phyloP scores from a whole-genome alignment of 2,888 invertebrate genomes.

The Iselma pallidipennis region DNA sequence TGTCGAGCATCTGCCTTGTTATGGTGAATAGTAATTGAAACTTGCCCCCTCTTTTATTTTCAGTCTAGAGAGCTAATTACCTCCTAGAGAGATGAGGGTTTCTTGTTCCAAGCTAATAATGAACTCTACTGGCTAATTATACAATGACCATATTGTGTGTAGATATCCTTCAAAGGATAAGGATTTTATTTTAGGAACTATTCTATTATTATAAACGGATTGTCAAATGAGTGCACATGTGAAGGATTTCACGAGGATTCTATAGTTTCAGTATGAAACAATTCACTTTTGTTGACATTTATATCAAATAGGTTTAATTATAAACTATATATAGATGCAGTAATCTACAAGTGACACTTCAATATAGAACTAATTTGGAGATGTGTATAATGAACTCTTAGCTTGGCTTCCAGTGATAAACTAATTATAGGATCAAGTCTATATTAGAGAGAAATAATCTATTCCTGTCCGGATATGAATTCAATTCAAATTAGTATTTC shows the following conservation, averaged over 20 bases:
- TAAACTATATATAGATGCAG: conserved; percentile 7
- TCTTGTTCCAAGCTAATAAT: background rate
- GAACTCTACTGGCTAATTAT: background rate
- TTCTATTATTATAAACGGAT: background rate
- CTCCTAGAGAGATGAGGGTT: background rate
- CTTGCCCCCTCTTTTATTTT: background rate
- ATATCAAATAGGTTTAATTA: background rate
- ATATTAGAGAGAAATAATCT: too few species aligned
- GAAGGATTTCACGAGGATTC: too few species aligned
- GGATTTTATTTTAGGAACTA: background rate
- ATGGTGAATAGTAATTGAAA: background rate
- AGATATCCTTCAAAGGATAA: background rate
- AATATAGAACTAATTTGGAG: conserved; percentile 21
- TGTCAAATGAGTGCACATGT: background rate
- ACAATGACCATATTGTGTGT: background rate
- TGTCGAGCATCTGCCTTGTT: background rate
- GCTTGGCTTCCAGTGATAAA: background rate
- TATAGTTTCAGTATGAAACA: too few species aligned
- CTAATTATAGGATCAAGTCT: background rate
- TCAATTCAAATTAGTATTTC: background rate
- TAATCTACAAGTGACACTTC: conserved; percentile 19
- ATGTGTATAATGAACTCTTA: background rate
- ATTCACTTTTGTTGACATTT: too few species aligned
- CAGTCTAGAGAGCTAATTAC: background rate
- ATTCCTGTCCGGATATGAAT: too few species aligned